A percentile compares a stretch with the other conserved stretches of the same genome.
phyloP scores from a whole-genome alignment of 2,113 vertebrate genomes.

The Stigmatopora nigra region DNA sequence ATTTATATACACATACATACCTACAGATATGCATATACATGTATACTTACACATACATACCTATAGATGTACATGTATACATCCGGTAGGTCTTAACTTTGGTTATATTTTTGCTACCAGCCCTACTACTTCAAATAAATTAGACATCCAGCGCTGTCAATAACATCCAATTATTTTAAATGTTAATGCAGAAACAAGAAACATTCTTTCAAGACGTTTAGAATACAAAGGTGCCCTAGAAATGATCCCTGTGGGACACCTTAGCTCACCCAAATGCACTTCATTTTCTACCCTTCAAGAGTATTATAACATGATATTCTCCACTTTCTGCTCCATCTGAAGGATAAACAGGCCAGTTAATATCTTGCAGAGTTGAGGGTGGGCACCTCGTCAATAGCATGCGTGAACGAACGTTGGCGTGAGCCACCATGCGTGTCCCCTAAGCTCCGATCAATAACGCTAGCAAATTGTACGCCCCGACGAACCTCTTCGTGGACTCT shows the following conservation, averaged over 20 bases:
- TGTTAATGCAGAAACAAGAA: too few species aligned
- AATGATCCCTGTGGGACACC: not conserved
- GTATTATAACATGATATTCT: not conserved
- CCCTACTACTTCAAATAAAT: too few species aligned
- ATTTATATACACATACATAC: too few species aligned
- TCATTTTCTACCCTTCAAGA: not conserved
- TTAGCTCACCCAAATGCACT: not conserved
- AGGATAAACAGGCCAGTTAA: constrained; percentile 42
- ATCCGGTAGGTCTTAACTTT: too few species aligned
- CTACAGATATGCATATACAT: too few species aligned
- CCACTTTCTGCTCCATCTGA: constrained; percentile 14
- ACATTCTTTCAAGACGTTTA: too few species aligned
- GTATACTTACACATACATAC: too few species aligned
- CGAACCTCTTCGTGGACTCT: constrained; percentile 22
- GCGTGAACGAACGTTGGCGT: constrained; percentile 49
- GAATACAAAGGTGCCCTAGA: not conserved
- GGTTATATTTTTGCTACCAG: too few species aligned
- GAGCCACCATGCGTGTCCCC: constrained; percentile 54
- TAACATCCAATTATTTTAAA: too few species aligned
- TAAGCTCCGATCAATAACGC: constrained; percentile 55
- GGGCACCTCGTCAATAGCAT: constrained; percentile 55
- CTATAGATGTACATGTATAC: too few species aligned
- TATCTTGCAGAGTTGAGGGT: constrained; percentile 49
- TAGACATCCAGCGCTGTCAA: too few species aligned
- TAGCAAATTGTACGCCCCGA: constrained; percentile 50